These are phyloP conservation scores for Aramus guarauna DNA, from an alignment of 2,113 vertebrate genomes.

Conservation along the genomic window DNA sequence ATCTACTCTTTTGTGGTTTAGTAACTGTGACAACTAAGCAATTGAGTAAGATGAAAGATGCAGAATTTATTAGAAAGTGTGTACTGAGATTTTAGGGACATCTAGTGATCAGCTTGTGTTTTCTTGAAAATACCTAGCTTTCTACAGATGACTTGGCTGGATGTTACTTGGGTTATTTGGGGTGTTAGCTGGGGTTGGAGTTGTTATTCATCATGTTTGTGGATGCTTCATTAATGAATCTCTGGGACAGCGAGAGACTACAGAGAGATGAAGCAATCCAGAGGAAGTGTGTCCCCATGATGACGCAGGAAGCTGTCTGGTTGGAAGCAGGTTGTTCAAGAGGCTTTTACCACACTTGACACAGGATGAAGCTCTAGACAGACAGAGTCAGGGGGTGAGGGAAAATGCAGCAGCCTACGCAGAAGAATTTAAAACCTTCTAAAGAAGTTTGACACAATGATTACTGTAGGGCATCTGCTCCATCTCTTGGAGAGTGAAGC, in stretches of 20 bases:
- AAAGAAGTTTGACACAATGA: background rate
- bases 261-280: background rate
- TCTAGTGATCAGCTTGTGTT: background rate
- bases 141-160: background rate
- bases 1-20: background rate
- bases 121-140: background rate
- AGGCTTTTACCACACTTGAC: background rate
- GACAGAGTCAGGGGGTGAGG: background rate
- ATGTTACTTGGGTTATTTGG: background rate
- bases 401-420: background rate
- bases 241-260: rapidly evolving
- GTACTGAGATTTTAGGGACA: background rate
- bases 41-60: background rate
- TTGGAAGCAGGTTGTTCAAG: background rate
- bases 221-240: background rate
- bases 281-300: background rate
- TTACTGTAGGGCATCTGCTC: background rate
- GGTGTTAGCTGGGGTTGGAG: background rate
- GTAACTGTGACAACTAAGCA: background rate
- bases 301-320: background rate
- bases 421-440: background rate
- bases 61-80: background rate
- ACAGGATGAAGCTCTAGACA: background rate
- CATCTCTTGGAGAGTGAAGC: rapidly evolving
- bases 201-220: background rate